phyloP scores from a whole-genome alignment of 1,140 invertebrate species.

The Brachionus rubens region DNA sequence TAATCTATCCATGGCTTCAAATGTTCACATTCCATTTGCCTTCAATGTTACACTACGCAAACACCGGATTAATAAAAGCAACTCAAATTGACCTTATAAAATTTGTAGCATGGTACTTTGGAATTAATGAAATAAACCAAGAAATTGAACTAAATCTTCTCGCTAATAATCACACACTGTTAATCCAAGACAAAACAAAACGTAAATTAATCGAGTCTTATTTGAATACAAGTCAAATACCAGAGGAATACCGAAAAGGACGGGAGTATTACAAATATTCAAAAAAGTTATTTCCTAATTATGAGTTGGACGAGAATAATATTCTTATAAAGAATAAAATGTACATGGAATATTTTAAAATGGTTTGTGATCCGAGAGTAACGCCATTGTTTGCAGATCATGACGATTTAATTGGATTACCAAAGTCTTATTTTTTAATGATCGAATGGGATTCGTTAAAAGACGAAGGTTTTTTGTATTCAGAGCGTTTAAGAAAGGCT shows the following conservation, averaged over 20 bases:
- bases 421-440: conserved; percentile 26
- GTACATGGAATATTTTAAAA: not conserved
- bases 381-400: conserved; percentile 29
- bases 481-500: not conserved
- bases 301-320: conserved; percentile 15
- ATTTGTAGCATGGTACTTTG: conserved; percentile 33
- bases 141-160: conserved; percentile 18
- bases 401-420: not conserved
- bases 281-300: not conserved
- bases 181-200: not conserved
- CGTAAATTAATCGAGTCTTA: not conserved
- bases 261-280: conserved; percentile 1
- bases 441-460: conserved; percentile 38
- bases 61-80: conserved; percentile 2
- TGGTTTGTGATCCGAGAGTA: not conserved
- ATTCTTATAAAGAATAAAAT: not conserved
- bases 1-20: conserved; percentile 46
- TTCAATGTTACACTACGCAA: not conserved
- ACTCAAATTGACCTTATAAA: conserved; percentile 16
- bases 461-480: conserved; percentile 33
- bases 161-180: conserved; percentile 29
- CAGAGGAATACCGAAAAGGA: not conserved
- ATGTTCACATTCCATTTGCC: conserved; percentile 34
- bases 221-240: conserved; percentile 33
- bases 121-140: not conserved